Percentiles rank a stretch among this genome's conserved stretches.
These are phyloP conservation scores for Notocelia uddmanniana DNA, from an alignment of 2,888 invertebrate genomes.

Conservation along the genomic window DNA sequence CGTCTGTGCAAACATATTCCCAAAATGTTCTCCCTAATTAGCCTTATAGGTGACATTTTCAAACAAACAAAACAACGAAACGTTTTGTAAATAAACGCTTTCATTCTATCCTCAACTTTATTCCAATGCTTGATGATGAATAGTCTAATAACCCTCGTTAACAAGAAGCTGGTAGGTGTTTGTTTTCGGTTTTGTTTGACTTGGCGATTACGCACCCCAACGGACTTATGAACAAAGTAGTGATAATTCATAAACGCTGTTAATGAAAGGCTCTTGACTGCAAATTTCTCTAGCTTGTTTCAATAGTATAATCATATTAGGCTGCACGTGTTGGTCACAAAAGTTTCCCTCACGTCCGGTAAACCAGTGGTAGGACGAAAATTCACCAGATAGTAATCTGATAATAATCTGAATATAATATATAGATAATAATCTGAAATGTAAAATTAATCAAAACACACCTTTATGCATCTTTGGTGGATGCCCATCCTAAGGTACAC, in stretches of 20 bases:
- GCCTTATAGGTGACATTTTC: conserved; percentile 24
- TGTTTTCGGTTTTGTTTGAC: conserved; percentile 35
- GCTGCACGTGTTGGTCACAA: too few relatives aligned
- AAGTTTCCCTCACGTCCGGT: too few relatives aligned
- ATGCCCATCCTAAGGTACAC: too few relatives aligned
- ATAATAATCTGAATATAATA: too few relatives aligned
- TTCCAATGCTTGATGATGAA: not conserved
- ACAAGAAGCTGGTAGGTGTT: conserved; percentile 37
- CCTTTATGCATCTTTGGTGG: too few relatives aligned
- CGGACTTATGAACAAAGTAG: conserved; percentile 33
- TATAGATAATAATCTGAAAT: too few relatives aligned
- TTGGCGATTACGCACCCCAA: conserved; percentile 40
- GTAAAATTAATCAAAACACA: too few relatives aligned
- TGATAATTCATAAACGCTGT: conserved; percentile 31
- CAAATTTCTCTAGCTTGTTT: not conserved
- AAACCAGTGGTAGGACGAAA: too few relatives aligned
- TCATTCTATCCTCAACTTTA: conserved; percentile 4
- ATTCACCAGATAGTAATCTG: too few relatives aligned
- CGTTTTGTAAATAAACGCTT: conserved; percentile 15
- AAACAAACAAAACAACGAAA: conserved; percentile 26
- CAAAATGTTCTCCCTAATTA: conserved; percentile 30
- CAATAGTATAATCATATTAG: not conserved
- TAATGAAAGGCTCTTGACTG: conserved; percentile 20
- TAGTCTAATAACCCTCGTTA: not conserved
- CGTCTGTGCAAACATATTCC: not conserved